phyloP scores from a whole-genome alignment of 2,888 invertebrate species.

The Phanerotoma sp. region DNA sequence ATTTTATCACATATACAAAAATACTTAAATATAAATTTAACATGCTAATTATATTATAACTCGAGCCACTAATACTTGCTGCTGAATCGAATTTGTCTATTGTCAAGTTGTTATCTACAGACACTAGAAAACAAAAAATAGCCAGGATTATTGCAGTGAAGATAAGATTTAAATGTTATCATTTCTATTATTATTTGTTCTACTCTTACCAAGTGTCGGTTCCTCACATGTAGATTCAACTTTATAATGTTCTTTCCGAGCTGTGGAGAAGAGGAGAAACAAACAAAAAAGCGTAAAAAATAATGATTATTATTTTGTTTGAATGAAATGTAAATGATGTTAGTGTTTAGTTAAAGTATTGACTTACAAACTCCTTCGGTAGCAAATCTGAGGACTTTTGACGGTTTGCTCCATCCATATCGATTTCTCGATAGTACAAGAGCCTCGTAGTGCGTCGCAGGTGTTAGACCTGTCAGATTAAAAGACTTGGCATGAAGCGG shows the following conservation, averaged over 20 bases:
- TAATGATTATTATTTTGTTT: neutral
- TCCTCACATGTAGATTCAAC: slow-evolving; percentile 27
- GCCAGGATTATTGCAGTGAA: too few relatives aligned
- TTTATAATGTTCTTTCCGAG: slow-evolving; percentile 30
- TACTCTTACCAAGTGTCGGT: slow-evolving; percentile 30
- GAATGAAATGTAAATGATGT: neutral
- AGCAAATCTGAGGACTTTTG: slow-evolving; percentile 72
- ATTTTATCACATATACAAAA: too few relatives aligned
- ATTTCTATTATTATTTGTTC: neutral
- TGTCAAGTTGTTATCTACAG: too few relatives aligned
- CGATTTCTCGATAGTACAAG: slow-evolving; percentile 77
- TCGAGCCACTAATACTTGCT: too few relatives aligned
- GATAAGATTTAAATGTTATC: too few relatives aligned
- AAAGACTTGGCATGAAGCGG: slow-evolving; percentile 77
- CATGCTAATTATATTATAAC: too few relatives aligned
- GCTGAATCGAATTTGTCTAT: too few relatives aligned
- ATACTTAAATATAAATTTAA: too few relatives aligned
- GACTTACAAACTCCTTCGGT: slow-evolving; percentile 72
- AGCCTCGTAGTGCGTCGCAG: slow-evolving; percentile 76
- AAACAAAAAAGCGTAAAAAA: neutral
- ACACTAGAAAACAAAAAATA: too few relatives aligned
- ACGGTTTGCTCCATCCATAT: slow-evolving; percentile 83
- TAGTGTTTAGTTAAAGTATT: neutral
- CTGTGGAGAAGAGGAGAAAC: slow-evolving; percentile 13
- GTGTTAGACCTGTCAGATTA: slow-evolving; percentile 71